These are phyloP conservation scores for Ostrea denselamellosa DNA, from an alignment of 1,140 invertebrate genomes.

Conservation along the genomic window DNA sequence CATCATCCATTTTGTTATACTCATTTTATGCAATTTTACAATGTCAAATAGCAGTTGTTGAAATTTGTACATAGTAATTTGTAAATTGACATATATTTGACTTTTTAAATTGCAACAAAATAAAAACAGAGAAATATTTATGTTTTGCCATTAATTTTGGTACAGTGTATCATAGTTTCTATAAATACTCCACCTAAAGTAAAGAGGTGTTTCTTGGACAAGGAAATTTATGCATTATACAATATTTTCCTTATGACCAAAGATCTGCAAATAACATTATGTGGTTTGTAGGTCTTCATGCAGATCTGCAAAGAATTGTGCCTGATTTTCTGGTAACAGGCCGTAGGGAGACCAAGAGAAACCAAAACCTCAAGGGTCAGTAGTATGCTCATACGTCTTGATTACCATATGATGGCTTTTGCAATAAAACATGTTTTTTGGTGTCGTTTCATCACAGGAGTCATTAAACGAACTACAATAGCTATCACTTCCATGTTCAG, in stretches of 20 bases:
- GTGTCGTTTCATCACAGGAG: slow-evolving; percentile 22
- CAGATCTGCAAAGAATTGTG: not conserved
- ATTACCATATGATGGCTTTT: slow-evolving; percentile 22
- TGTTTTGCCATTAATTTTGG: not conserved
- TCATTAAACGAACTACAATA: slow-evolving; percentile 4
- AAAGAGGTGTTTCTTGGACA: no score
- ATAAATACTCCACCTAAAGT: no score
- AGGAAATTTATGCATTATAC: no score
- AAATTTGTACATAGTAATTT: slow-evolving; percentile 28
- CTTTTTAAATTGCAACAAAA: slow-evolving; percentile 32
- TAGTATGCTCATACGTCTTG: not conserved
- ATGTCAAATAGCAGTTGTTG: slow-evolving; percentile 37
- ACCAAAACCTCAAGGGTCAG: not conserved
- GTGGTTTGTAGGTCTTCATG: no score
- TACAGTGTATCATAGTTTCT: not conserved
- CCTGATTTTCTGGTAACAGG: not conserved
- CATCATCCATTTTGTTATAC: slow-evolving; percentile 25
- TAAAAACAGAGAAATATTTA: not conserved
- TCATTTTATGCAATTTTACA: slow-evolving; percentile 31
- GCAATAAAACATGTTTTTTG: slow-evolving; percentile 34
- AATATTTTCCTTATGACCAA: no score
- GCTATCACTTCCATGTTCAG: slow-evolving; percentile 7
- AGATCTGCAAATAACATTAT: no score
- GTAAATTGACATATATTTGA: slow-evolving; percentile 28
- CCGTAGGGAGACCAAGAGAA: not conserved